Percentiles rank a stretch among this genome's conserved stretches.
These are phyloP conservation scores for Tetragonula carbonaria DNA, from an alignment of 2,888 invertebrate species.

Conservation along the genomic window DNA sequence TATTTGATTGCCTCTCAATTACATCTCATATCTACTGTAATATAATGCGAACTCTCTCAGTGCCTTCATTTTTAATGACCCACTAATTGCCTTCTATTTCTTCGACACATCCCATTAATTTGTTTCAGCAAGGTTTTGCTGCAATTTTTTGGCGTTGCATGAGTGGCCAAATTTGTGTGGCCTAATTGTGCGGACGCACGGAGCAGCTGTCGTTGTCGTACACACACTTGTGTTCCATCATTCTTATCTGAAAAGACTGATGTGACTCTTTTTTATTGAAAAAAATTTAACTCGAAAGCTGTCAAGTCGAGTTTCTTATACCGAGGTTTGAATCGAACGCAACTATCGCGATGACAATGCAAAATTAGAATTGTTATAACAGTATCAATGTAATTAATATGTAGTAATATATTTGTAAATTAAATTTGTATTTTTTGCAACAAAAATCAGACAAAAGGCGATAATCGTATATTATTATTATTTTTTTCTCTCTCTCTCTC, in stretches of 20 bases:
- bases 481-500: constrained; percentile 14
- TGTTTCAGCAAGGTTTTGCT: constrained; percentile 82
- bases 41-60: constrained; percentile 61
- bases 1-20: constrained; percentile 49
- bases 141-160: constrained; percentile 83
- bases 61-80: constrained; percentile 56
- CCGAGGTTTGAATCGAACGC: background rate
- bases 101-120: constrained; percentile 76
- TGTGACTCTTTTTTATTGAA: too few relatives aligned
- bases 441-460: too few relatives aligned
- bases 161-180: constrained; percentile 80
- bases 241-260: background rate
- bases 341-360: background rate
- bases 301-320: background rate
- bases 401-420: background rate
- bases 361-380: background rate
- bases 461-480: constrained; percentile 6
- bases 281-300: too few relatives aligned
- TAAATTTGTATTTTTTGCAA: background rate
- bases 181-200: constrained; percentile 82
- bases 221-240: background rate
- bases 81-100: constrained; percentile 72
- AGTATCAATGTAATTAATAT: background rate
- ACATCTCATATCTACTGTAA: constrained; percentile 63
- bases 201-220: constrained; percentile 79